A percentile compares a stretch with the other conserved stretches of the same genome.
phyloP scores from a whole-genome alignment of 2,888 invertebrate genomes.

The Agriopis marginaria region DNA sequence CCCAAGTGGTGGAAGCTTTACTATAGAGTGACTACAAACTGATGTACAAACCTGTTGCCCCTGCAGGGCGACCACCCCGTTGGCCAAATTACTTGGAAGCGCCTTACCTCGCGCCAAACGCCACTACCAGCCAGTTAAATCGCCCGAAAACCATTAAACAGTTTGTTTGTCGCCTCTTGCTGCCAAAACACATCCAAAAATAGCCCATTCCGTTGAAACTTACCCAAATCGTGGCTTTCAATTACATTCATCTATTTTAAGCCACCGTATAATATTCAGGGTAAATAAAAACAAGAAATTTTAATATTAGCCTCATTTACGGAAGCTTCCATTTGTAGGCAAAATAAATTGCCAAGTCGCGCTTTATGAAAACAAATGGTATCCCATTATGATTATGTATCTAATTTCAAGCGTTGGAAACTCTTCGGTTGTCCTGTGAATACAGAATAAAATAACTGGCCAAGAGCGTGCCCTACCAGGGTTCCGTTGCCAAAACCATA shows the following conservation, averaged over 20 bases:
- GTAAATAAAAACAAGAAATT: slow-evolving; percentile 30
- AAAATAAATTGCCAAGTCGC: slow-evolving; percentile 42
- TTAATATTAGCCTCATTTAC: slow-evolving; percentile 38
- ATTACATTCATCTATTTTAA: slow-evolving; percentile 26
- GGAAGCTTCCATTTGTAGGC: slow-evolving; percentile 35
- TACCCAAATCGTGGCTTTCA: slow-evolving; percentile 18
- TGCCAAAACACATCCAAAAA: slow-evolving; percentile 44
- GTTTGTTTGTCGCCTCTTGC: slow-evolving; percentile 36
- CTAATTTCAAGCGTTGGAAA: slow-evolving; percentile 31
- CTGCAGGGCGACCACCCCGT: slow-evolving; percentile 62
- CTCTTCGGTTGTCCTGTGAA: slow-evolving; percentile 6
- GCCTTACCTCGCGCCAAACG: slow-evolving; percentile 59
- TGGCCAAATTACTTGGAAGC: slow-evolving; percentile 67
- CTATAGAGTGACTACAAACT: slow-evolving; percentile 20
- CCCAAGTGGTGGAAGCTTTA: too few species aligned
- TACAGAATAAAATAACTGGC: too few species aligned
- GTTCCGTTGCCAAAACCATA: too few species aligned
- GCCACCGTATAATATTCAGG: slow-evolving; percentile 13
- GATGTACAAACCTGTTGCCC: slow-evolving; percentile 67
- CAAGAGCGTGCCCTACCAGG: too few species aligned
- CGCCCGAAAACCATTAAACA: slow-evolving; percentile 38
- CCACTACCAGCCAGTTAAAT: slow-evolving; percentile 45
- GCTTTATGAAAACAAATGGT: slow-evolving; percentile 40
- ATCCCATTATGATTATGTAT: slow-evolving; percentile 20
- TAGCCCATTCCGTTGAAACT: slow-evolving; percentile 26